These are phyloP conservation scores for Muscicapa adusta DNA, from an alignment of 2,113 vertebrate species.

Conservation along the genomic window DNA sequence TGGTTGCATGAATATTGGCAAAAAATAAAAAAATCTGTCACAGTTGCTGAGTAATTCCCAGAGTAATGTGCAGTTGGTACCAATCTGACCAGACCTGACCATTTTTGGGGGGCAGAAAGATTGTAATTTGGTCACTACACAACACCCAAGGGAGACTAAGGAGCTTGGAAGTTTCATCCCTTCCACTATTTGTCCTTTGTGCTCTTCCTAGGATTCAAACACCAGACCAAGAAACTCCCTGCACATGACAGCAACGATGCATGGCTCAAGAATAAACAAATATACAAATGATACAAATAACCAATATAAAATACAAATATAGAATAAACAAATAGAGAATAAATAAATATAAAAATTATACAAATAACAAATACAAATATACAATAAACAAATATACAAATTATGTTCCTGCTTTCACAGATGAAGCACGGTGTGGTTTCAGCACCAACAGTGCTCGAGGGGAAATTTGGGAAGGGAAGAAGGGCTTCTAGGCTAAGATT, in stretches of 20 bases:
- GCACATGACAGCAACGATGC: fast-evolving
- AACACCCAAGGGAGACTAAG: not conserved
- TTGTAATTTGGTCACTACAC: not conserved
- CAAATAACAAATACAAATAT: no score
- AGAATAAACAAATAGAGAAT: not conserved
- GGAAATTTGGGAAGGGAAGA: not conserved
- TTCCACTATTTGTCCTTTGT: fast-evolving
- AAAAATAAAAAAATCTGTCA: not conserved
- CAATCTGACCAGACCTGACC: not conserved
- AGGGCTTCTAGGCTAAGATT: fast-evolving
- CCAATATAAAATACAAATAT: no score
- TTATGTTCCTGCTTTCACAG: not conserved
- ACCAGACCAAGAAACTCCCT: not conserved
- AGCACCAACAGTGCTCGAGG: fast-evolving
- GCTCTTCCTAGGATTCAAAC: not conserved
- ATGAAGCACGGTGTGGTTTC: fast-evolving
- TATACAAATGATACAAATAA: no score
- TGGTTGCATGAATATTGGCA: not conserved
- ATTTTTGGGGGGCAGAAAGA: not conserved
- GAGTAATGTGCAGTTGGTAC: not conserved
- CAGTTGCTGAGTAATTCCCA: not conserved
- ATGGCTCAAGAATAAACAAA: not conserved
- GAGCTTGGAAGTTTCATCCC: not conserved
- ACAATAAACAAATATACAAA: no score
- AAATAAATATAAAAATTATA: not conserved